Percentiles rank a stretch among this genome's conserved stretches.
Conservation (phyloP, 2,113 vertebrate genomes). For the Climacteris rufus region DNA sequence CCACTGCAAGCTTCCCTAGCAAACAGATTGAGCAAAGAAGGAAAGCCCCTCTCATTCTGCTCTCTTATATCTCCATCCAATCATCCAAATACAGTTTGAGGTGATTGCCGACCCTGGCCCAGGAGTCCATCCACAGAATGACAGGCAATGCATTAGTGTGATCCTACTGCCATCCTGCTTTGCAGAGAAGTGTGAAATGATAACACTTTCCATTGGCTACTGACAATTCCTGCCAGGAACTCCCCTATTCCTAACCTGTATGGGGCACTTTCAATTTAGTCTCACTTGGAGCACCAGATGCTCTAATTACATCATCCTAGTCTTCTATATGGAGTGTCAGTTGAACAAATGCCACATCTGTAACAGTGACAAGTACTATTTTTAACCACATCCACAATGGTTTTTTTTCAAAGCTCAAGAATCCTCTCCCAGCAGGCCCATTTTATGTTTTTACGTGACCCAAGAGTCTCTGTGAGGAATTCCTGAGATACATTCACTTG, state of each 20-base stretch:
- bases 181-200: not conserved
- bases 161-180: not conserved
- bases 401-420: not conserved
- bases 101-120: not conserved
- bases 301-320: not conserved
- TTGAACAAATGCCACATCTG: not conserved
- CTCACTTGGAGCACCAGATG: not conserved
- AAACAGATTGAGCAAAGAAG: not conserved
- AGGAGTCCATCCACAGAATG: not conserved
- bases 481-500: not conserved
- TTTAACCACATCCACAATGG: not conserved
- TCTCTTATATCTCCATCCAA: not conserved
- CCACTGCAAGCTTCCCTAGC: not conserved
- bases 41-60: rapidly evolving
- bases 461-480: not conserved
- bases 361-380: not conserved
- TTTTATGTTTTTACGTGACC: not conserved
- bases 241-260: not conserved
- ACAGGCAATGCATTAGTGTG: rapidly evolving
- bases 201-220: not conserved
- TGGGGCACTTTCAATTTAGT: not conserved
- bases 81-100: not conserved
- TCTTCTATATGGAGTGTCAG: not conserved
- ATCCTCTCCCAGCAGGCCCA: not conserved
- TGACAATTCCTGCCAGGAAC: not conserved